A percentile compares a stretch with the other conserved stretches of the same genome.
Conservation (phyloP, 2,888 invertebrate species). For the Gasteruption jaculator region DNA sequence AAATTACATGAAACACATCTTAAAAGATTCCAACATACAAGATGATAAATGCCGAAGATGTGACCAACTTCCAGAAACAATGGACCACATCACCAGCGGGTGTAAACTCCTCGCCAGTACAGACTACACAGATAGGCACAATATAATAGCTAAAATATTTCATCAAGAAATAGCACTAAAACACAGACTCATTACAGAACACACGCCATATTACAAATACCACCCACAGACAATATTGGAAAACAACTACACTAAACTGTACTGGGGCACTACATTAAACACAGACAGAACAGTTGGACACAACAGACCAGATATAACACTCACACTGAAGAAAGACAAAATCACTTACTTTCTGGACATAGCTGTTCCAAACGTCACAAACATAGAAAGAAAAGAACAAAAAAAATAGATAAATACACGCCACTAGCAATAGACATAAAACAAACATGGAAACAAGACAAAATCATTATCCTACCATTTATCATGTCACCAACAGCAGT, state of each 20-base stretch:
- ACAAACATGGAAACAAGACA: neutral
- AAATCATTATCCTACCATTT: no score
- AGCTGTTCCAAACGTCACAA: neutral
- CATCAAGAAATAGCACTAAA: no score
- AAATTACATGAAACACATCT: no score
- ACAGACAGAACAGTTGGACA: neutral
- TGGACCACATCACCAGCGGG: no score
- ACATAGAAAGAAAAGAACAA: neutral
- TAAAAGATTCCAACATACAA: no score
- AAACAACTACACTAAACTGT: neutral
- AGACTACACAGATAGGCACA: no score
- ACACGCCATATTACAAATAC: neutral
- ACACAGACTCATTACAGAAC: no score
- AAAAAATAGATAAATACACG: neutral
- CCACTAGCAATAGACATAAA: neutral
- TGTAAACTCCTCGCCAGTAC: no score
- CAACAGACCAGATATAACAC: constrained; percentile 3
- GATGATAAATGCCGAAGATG: no score
- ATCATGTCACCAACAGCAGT: no score
- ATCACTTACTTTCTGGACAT: constrained; percentile 1
- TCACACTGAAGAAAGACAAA: neutral
- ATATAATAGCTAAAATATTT: no score
- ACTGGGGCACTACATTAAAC: constrained; percentile 1
- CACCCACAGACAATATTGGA: neutral
- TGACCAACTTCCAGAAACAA: no score